A percentile compares a stretch with the other conserved stretches of the same genome.
Evolutionary conservation across 2,113 vertebrate genomes (phyloP).

Genomic region (Conger conger): DNA sequence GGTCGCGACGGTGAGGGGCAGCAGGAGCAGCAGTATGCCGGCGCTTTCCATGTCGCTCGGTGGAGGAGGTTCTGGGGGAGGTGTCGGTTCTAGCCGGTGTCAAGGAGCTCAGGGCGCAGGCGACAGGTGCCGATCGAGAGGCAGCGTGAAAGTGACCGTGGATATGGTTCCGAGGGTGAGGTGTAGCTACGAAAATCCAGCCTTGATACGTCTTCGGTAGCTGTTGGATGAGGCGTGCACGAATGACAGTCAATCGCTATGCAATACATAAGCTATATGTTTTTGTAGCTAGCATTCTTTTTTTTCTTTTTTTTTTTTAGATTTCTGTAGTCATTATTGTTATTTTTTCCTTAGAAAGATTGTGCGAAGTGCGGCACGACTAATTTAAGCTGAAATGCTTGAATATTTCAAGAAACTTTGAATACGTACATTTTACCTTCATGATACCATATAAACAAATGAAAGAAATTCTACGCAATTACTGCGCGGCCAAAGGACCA

Average conservation of each 20-base stretch:
- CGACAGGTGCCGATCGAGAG: constrained; percentile 7
- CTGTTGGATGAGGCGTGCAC: constrained; percentile 9
- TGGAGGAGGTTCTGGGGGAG: constrained; percentile 9
- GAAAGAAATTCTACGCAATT: too few species aligned
- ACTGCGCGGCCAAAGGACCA: too few species aligned
- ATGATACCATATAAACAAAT: too few species aligned
- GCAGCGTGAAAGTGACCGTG: constrained; percentile 38
- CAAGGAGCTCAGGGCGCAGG: constrained; percentile 30
- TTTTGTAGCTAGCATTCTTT: neutral
- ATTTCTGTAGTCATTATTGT: too few species aligned
- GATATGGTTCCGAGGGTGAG: constrained; percentile 31
- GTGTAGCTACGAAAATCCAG: constrained; percentile 42
- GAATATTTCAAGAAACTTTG: too few species aligned
- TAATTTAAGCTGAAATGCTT: too few species aligned
- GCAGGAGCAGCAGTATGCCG: constrained; percentile 43
- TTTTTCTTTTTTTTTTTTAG: too few species aligned
- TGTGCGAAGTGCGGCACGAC: too few species aligned
- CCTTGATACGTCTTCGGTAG: constrained; percentile 42
- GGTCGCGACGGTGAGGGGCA: constrained; percentile 46
- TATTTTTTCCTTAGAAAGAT: too few species aligned
- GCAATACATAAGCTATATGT: neutral
- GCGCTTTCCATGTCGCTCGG: constrained; percentile 54
- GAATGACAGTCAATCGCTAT: constrained; percentile 11
- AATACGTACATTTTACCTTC: too few species aligned
- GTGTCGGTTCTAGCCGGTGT: constrained; percentile 22